Evolutionary conservation across 1,140 invertebrate genomes (phyloP), one percentile per base, ranked within the genome.

Genomic region (Habropoda laboriosa): DNA sequence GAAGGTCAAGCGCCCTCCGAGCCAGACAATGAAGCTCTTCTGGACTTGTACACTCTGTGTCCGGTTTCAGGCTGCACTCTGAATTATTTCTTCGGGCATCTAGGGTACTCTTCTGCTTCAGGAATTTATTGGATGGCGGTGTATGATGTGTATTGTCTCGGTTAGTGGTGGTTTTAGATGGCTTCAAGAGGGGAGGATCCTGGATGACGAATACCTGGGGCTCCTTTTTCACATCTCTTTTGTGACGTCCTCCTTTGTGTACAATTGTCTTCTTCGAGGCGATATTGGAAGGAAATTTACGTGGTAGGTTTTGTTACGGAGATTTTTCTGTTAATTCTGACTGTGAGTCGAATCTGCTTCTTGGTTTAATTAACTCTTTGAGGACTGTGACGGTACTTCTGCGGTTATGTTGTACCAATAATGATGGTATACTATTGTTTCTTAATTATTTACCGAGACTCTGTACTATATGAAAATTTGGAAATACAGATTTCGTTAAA

Each of bases 1-100:
- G 90, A 93, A 92, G 92, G 92, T 92, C 91, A 92, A 92, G 92
- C 88, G 89, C 89, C 89, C 90, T 90, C 79, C 63, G 87, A 70
- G 74, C 80, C 88, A 92, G 90, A 92, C 92, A 93, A 92, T 92
- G 89, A 92, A 92, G 88, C 88, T 88, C 90, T 87, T 83, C 55
- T 63, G 76, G 79, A 63, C 79, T 40, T 58, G 58, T 68, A 81
- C 57, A 67, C 55, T 61, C 47, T 72, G 49, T 63, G 76, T 64
- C 78, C 80, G 71, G 78, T 71, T 66, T 35, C 58, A 3, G 12
- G 32, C 57, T 70, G 79, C 38, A 67, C 60, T 57, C 27, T 80
- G 64, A 67, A 80, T 87, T 77, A 77, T 77, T 77, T 71, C 66
- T 58, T 49, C 27, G 38, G 47, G 49, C 40, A 57, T 35, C 21